Evolutionary conservation across 1,140 invertebrate genomes (phyloP).

Genomic region (Drosophila tropicalis): DNA sequence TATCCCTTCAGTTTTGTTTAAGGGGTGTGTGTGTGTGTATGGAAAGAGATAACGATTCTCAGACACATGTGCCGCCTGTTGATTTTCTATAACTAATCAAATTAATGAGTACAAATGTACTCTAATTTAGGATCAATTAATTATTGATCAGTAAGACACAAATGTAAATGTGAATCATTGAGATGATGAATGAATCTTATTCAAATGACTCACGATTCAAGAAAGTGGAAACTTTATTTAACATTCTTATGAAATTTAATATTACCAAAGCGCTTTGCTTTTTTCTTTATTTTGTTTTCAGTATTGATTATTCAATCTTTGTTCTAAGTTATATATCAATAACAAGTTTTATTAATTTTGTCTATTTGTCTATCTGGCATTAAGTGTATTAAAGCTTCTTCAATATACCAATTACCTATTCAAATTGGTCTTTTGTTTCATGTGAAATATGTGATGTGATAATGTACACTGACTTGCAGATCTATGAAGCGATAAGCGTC

Average conservation of each 20-base stretch:
- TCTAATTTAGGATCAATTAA: not conserved
- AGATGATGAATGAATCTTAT: not conserved
- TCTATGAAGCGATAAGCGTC: not conserved
- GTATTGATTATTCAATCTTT: no score
- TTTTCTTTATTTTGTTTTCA: no score
- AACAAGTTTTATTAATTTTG: no score
- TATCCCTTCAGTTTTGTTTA: no score
- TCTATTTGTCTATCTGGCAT: no score
- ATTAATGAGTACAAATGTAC: not conserved
- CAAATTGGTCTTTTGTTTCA: not conserved
- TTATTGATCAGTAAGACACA: not conserved
- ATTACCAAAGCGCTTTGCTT: no score
- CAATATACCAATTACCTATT: not conserved
- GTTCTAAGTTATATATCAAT: no score
- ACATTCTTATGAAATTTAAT: not conserved
- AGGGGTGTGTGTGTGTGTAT: no score
- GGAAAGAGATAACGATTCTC: no score
- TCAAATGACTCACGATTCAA: not conserved
- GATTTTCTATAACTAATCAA: not conserved
- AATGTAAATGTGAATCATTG: not conserved
- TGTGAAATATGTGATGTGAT: not conserved
- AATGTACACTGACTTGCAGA: constrained; percentile 11
- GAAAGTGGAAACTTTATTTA: not conserved
- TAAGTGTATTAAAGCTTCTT: no score
- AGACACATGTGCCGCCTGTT: not conserved